A percentile compares a stretch with the other conserved stretches of the same genome.
These are phyloP conservation scores for Narcine bancroftii DNA, from an alignment of 2,113 vertebrate species.

Conservation along the genomic window DNA sequence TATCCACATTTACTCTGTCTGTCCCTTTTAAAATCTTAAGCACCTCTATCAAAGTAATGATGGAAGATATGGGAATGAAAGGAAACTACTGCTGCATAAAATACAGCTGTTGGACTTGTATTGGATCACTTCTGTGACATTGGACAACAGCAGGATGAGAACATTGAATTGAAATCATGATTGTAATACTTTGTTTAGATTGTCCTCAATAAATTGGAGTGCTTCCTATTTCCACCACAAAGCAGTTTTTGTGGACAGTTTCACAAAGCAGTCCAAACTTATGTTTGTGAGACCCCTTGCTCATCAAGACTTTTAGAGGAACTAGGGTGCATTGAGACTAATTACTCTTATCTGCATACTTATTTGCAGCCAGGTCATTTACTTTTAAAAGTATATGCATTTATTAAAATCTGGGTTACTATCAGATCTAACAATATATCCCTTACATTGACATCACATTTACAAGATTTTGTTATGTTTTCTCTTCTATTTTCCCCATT, in stretches of 20 bases:
- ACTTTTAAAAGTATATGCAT: background rate
- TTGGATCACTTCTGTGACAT: slow-evolving; percentile 23
- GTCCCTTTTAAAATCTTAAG: too few relatives aligned
- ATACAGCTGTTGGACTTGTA: slow-evolving; percentile 4
- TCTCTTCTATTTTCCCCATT: background rate
- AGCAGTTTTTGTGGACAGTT: background rate
- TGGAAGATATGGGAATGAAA: background rate
- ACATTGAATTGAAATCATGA: slow-evolving; percentile 33
- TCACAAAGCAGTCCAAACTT: slow-evolving; percentile 20
- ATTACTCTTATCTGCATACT: background rate
- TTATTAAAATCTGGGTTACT: background rate
- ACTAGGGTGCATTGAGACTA: background rate
- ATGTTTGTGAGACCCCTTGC: background rate
- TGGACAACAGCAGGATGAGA: slow-evolving; percentile 35
- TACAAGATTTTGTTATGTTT: too few relatives aligned
- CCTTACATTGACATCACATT: background rate
- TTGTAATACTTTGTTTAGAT: slow-evolving; percentile 17
- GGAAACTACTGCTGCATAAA: background rate
- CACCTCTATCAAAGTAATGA: too few relatives aligned
- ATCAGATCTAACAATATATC: background rate
- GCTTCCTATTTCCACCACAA: slow-evolving; percentile 22
- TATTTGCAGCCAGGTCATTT: background rate
- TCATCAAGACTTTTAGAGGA: background rate
- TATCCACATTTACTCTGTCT: too few relatives aligned
- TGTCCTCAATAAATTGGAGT: slow-evolving; percentile 23